A percentile compares a stretch with the other conserved stretches of the same genome.
These are phyloP conservation scores for Salvelinus sp. DNA, from an alignment of 2,113 vertebrate species.

Conservation along the genomic window DNA sequence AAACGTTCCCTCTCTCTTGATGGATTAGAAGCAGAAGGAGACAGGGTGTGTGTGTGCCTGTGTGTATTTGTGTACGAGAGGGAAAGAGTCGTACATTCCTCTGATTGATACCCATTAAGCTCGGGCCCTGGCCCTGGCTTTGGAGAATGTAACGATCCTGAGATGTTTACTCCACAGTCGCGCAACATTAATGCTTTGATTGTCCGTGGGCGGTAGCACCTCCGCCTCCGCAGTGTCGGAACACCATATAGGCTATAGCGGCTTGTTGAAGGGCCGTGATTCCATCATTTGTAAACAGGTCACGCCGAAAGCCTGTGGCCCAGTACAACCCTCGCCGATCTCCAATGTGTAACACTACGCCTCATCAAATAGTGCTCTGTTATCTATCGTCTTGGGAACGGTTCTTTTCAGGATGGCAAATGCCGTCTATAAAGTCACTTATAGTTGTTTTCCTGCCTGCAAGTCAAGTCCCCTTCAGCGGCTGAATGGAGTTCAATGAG, in stretches of 20 bases:
- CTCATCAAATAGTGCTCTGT: not conserved
- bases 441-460: not conserved
- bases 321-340: not conserved
- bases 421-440: not conserved
- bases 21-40: conserved; percentile 15
- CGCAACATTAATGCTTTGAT: conserved; percentile 40
- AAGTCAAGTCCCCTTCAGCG: conserved; percentile 14
- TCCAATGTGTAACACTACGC: not conserved
- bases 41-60: not conserved
- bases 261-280: conserved; percentile 16
- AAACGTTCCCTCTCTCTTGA: conserved; percentile 9
- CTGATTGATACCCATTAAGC: conserved; percentile 43
- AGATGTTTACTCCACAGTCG: conserved; percentile 49
- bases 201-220: conserved; percentile 24
- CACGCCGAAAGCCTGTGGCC: not conserved
- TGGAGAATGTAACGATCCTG: conserved; percentile 40
- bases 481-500: conserved; percentile 20
- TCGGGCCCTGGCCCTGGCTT: conserved; percentile 19
- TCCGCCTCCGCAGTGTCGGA: conserved; percentile 10
- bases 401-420: conserved; percentile 4
- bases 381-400: not conserved
- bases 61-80: not conserved
- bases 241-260: not conserved
- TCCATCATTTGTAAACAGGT: not conserved
- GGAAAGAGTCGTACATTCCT: conserved; percentile 31